Evolutionary conservation across 2,888 invertebrate species (phyloP).

Genomic region (Ophonus ardosiacus): DNA sequence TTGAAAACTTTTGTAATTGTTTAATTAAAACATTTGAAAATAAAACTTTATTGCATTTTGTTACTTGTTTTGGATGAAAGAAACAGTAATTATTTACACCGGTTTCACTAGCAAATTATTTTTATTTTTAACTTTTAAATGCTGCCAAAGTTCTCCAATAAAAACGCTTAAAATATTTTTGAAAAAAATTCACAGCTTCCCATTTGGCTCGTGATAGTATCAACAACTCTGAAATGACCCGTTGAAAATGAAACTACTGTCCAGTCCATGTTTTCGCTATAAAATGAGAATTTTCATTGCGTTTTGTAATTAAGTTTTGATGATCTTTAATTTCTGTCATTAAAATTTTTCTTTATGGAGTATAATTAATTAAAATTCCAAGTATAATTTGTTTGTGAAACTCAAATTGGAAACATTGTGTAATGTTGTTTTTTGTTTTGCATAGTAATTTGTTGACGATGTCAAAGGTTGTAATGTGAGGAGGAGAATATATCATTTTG

Average conservation of each 20-base stretch:
- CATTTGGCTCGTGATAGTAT: not conserved
- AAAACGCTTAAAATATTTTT: slow-evolving; percentile 25
- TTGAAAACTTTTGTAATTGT: not conserved
- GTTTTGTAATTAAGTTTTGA: not conserved
- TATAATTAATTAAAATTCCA: slow-evolving; percentile 30
- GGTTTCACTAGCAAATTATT: not conserved
- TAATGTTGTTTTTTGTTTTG: slow-evolving; percentile 39
- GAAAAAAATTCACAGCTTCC: slow-evolving; percentile 24
- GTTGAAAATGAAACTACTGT: slow-evolving; percentile 46
- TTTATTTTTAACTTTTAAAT: not conserved
- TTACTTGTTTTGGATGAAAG: not conserved
- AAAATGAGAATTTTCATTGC: not conserved
- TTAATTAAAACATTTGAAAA: not conserved
- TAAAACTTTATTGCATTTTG: not conserved
- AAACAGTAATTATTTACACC: not conserved
- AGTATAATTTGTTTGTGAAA: slow-evolving; percentile 33
- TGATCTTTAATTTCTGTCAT: not conserved
- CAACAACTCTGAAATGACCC: slow-evolving; percentile 35
- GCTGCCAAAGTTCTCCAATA: slow-evolving; percentile 13
- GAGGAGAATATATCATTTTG: not conserved
- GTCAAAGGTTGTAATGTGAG: slow-evolving; percentile 25
- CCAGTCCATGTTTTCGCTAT: not conserved
- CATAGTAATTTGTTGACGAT: slow-evolving; percentile 21
- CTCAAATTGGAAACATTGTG: slow-evolving; percentile 30
- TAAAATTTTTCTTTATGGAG: slow-evolving; percentile 14